Base-by-base conservation (phyloP, 2,888 invertebrate genomes). In the Furcula furcula region DNA sequence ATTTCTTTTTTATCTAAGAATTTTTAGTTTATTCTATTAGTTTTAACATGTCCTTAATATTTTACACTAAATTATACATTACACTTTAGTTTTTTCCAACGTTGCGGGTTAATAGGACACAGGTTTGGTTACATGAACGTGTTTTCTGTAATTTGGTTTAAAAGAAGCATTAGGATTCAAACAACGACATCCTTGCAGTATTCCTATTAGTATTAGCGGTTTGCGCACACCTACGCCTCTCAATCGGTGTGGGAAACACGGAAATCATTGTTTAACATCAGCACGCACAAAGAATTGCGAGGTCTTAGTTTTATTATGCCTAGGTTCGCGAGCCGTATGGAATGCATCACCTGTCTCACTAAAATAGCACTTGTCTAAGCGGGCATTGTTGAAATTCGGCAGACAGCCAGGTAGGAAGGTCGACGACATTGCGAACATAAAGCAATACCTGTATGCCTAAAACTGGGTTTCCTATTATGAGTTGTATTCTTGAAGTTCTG, bases 181-280 rank as follows among this genome's bases (percentile, higher is more conserved):
- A 34, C 7, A 7, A 27, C 13, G 15, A 4, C 14, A 14, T 27
- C 14, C 26, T 1, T 34, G 14, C 27, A 31, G 14, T 29, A 20
- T 40, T 39, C 23, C 26, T 34, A 31, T 34, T 29, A 31, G 28
- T 34, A 29, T 21, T 46, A 46, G 43, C 36, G 44, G 35, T 37
- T 39, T 50, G 50, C 38, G 31, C 34, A 32, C 53, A 60, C 69
- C 68, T 58, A 65, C 70, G 47, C 59, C 29, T 38, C 40, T 40
- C 34, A 48, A 38, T 37, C 42, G 43, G 55, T 63, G 59, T 67
- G 64, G 62, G 63, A 64, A 62, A 64, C 56, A 59, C 63, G 68
- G 65, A 71, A 64, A 65, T 59, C 57, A 61, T 58, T 52, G 50
- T 53, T 44, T 46, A 40, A 48, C 41, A 43, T 47, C 37, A 40